Evolutionary conservation across 1,140 invertebrate genomes (phyloP).

Genomic region (Brachionus calyciflorus): DNA sequence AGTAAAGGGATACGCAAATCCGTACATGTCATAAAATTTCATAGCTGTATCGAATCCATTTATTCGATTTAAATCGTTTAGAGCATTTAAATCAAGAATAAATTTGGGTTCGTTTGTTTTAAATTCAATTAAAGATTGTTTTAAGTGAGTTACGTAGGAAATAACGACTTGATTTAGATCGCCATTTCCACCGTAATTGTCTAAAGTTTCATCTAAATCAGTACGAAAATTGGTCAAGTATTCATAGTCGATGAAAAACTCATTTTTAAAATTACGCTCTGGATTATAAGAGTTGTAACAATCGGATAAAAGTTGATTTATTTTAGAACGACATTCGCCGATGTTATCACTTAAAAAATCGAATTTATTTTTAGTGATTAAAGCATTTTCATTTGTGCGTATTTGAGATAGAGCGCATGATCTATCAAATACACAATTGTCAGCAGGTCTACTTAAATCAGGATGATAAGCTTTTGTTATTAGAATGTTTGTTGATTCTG

Average conservation of each 20-base stretch:
- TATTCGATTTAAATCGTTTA: not conserved
- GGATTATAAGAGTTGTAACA: not conserved
- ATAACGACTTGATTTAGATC: not conserved
- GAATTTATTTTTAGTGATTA: not conserved
- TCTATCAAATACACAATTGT: not conserved
- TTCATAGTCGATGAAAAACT: not conserved
- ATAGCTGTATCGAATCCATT: not conserved
- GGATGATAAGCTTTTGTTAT: constrained; percentile 12
- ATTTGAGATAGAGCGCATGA: not conserved
- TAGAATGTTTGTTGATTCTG: not conserved
- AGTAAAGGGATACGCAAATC: not conserved
- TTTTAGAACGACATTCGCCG: not conserved
- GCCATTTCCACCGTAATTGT: not conserved
- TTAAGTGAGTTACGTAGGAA: not conserved
- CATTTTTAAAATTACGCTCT: too few relatives aligned
- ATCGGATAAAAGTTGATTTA: not conserved
- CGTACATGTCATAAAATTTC: not conserved
- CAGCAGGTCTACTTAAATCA: not conserved
- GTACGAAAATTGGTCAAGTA: not conserved
- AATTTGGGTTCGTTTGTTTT: not conserved
- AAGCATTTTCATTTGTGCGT: not conserved
- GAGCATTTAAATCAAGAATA: not conserved
- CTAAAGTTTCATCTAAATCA: not conserved
- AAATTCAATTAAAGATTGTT: not conserved
- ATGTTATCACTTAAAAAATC: not conserved